Evolutionary conservation across 1,140 invertebrate genomes (phyloP).

Genomic region (Acromyrmex charruanus): DNA sequence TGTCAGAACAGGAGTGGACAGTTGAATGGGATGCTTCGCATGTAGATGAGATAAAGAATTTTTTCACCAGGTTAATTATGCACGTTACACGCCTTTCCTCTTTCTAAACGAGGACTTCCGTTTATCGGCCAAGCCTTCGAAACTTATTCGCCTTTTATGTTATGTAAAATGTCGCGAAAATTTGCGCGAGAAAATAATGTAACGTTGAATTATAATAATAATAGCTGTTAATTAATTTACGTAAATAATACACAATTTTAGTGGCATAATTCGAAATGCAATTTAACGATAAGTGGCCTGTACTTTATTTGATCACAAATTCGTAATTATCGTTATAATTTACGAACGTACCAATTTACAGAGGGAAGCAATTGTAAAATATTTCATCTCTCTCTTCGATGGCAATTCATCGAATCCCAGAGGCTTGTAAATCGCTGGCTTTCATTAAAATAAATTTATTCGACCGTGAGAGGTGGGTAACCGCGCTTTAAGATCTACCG

Average conservation of each 20-base stretch:
- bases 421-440: slow-evolving; percentile 39
- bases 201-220: slow-evolving; percentile 14
- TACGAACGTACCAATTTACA: slow-evolving; percentile 32
- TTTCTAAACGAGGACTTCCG: slow-evolving; percentile 64
- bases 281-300: slow-evolving; percentile 44
- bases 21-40: slow-evolving; percentile 26
- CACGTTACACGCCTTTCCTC: slow-evolving; percentile 69
- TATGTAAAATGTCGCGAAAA: not conserved
- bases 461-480: slow-evolving; percentile 24
- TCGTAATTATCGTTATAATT: slow-evolving; percentile 53
- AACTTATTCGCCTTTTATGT: not conserved
- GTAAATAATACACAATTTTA: slow-evolving; percentile 50
- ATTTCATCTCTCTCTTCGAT: not conserved
- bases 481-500: slow-evolving; percentile 31
- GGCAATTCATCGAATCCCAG: slow-evolving; percentile 52
- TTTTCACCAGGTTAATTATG: slow-evolving; percentile 80
- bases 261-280: slow-evolving; percentile 26
- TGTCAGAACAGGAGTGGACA: not conserved
- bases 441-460: slow-evolving; percentile 65
- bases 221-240: slow-evolving; percentile 49
- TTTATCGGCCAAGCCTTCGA: not conserved
- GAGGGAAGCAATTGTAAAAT: slow-evolving; percentile 26
- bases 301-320: slow-evolving; percentile 41
- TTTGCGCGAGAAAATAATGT: slow-evolving; percentile 41
- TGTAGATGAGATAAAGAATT: slow-evolving; percentile 76